Evolutionary conservation across 92 coral and sea anemone genomes (phyloP).

Genomic region (Zoanthus gigantus): DNA sequence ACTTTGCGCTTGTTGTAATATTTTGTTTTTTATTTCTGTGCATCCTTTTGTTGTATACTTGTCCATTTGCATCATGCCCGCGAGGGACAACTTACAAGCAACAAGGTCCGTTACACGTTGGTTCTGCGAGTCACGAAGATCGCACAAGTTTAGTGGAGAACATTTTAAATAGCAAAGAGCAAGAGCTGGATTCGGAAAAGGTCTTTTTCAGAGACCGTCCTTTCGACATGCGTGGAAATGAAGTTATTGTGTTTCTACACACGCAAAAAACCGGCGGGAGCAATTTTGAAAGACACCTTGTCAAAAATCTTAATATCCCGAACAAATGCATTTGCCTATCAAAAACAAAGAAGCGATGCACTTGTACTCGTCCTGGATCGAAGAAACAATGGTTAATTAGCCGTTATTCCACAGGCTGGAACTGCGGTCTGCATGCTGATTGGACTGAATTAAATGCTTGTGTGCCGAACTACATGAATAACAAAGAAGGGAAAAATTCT

Average conservation of each 20-base stretch:
- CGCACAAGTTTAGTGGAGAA: constrained; percentile 7
- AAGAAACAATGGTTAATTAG: constrained; percentile 84
- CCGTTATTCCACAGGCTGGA: constrained; percentile 94
- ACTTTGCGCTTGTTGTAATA: constrained; percentile 20
- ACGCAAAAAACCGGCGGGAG: constrained; percentile 98
- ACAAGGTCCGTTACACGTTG: not conserved
- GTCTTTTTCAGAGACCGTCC: constrained; percentile 42
- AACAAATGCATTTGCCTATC: constrained; percentile 72
- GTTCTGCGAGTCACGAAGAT: constrained; percentile 18
- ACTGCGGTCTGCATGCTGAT: constrained; percentile 95
- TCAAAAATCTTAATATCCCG: constrained; percentile 66
- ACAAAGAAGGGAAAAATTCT: constrained; percentile 60
- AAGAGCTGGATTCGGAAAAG: not conserved
- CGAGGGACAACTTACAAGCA: not conserved
- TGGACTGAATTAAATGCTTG: constrained; percentile 89
- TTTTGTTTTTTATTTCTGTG: constrained; percentile 24
- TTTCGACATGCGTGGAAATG: constrained; percentile 67
- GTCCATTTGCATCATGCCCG: constrained; percentile 43
- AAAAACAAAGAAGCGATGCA: constrained; percentile 56
- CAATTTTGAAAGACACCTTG: constrained; percentile 90
- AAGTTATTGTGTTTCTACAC: constrained; percentile 91
- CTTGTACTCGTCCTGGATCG: constrained; percentile 86
- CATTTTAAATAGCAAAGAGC: constrained; percentile 1
- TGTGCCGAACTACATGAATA: constrained; percentile 74
- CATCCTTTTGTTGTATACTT: constrained; percentile 17